A percentile compares a stretch with the other conserved stretches of the same genome.
Conservation (phyloP, 2,888 invertebrate species). For the Cecidostiba fungosa region DNA sequence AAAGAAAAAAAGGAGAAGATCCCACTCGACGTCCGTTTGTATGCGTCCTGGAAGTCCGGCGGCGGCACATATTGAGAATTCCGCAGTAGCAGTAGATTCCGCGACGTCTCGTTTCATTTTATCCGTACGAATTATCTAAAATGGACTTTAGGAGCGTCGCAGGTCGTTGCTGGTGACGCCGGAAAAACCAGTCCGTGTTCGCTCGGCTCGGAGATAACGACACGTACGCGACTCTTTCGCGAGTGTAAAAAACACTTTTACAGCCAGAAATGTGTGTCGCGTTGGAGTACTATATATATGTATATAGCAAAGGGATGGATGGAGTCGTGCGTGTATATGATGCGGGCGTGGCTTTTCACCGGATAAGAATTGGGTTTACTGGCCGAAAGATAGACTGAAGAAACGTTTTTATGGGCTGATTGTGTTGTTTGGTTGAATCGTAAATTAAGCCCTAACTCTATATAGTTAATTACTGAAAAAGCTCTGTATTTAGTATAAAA, state of each 20-base stretch:
- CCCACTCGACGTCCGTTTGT: background rate
- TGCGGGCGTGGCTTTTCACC: background rate
- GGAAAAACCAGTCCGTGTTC: background rate
- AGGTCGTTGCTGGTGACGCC: background rate
- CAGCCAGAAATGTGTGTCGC: background rate
- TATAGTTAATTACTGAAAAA: background rate
- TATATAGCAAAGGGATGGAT: background rate
- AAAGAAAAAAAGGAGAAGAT: background rate
- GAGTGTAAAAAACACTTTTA: conserved; percentile 1
- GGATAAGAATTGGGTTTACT: background rate
- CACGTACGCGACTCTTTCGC: background rate
- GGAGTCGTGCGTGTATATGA: background rate
- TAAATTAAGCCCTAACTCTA: too few species aligned
- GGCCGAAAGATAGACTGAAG: too few species aligned
- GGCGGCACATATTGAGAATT: conserved; percentile 16
- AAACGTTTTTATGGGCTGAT: too few species aligned
- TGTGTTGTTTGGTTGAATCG: too few species aligned
- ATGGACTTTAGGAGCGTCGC: background rate
- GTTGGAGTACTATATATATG: background rate
- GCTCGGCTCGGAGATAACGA: background rate
- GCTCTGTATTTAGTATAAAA: too few species aligned
- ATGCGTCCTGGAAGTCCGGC: background rate
- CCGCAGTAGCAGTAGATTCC: conserved; percentile 34
- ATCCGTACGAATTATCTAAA: conserved; percentile 14
- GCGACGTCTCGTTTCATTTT: conserved; percentile 48